Conservation (phyloP, 2,888 invertebrate species). For the Ophion ellenae region DNA sequence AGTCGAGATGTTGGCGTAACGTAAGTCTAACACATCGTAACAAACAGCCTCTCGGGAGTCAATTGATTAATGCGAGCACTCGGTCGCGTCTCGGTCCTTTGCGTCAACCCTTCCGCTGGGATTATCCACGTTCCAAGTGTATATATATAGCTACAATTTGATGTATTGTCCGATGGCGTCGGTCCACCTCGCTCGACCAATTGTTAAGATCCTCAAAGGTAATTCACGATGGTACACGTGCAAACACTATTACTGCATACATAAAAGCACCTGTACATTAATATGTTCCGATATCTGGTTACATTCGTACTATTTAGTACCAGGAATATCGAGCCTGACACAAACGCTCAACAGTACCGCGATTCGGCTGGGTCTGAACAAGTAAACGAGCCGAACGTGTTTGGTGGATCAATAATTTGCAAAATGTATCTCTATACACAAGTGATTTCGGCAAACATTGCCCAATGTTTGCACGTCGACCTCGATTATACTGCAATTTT, state of each 20-base stretch:
- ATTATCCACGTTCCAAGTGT: constrained; percentile 47
- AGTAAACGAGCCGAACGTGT: constrained; percentile 50
- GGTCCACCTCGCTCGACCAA: constrained; percentile 22
- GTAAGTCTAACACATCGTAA: constrained; percentile 44
- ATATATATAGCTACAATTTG: constrained; percentile 30
- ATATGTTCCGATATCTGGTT: constrained; percentile 28
- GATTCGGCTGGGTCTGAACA: constrained; percentile 14
- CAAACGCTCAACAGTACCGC: constrained; percentile 20
- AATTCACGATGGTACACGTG: not conserved
- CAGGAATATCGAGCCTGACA: constrained; percentile 5
- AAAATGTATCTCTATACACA: constrained; percentile 50
- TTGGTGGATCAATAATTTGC: constrained; percentile 62
- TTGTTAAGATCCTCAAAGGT: constrained; percentile 55
- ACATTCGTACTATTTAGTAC: constrained; percentile 29
- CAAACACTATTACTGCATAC: constrained; percentile 7
- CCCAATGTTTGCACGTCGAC: constrained; percentile 8
- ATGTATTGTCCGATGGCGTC: constrained; percentile 33
- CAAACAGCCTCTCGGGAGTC: constrained; percentile 66
- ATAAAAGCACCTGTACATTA: not conserved
- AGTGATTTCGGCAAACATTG: constrained; percentile 6
- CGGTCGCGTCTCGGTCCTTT: constrained; percentile 57
- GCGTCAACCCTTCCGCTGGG: constrained; percentile 61
- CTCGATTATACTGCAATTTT: constrained; percentile 2
- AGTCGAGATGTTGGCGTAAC: constrained; percentile 51
- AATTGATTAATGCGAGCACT: constrained; percentile 72